Evolutionary conservation across 2,113 vertebrate species (phyloP), one percentile per base, ranked within the genome.

Genomic region (Pao palembangensis): DNA sequence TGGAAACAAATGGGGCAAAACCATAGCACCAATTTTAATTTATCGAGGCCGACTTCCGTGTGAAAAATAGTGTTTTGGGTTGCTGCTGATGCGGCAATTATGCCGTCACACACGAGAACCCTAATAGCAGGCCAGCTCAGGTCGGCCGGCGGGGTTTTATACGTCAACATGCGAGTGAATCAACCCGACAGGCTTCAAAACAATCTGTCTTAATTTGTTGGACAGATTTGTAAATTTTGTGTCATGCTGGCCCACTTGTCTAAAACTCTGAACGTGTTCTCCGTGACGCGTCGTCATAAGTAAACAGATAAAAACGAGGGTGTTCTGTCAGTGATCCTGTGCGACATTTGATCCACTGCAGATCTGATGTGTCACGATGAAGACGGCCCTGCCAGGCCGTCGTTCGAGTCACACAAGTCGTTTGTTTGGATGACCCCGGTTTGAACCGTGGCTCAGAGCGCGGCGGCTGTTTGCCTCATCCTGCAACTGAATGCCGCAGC

Each of bases 371-470:
- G 3, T 8, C 12, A 17, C 67, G 17, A 52, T 48, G 6, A 5
- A 56, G 63, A 21, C 46, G 34, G 50, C 2, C 17, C 19, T 10
- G 18, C 7, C 1, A 58, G 11, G 20, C 61, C 15, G 25, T 48
- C 38, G 58, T 46, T 31, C 10, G 12, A 18, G 51, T 0, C 34
- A 25, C 46, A 31, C 43, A 15, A n/a, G 46, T 34, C 12, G 23
- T 43, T 25, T 47, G 52, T 52, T 41, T 55, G 60, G 64, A 59
- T 83, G 80, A 73, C 80, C 74, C 0, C 7, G 2, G 57, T 16
- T 64, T 85, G 79, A 87, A 75, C 80, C 42, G 60, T 42, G 69
- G 16, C 2, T 10, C 19, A 50, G 52, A 56, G 43, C 8, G 1
- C 23, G 61, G 52, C 44, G n/a, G 38, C 57, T 73, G 62, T 57